phyloP scores from a whole-genome alignment of 2,888 invertebrate genomes.

The Leptopilina myrica region DNA sequence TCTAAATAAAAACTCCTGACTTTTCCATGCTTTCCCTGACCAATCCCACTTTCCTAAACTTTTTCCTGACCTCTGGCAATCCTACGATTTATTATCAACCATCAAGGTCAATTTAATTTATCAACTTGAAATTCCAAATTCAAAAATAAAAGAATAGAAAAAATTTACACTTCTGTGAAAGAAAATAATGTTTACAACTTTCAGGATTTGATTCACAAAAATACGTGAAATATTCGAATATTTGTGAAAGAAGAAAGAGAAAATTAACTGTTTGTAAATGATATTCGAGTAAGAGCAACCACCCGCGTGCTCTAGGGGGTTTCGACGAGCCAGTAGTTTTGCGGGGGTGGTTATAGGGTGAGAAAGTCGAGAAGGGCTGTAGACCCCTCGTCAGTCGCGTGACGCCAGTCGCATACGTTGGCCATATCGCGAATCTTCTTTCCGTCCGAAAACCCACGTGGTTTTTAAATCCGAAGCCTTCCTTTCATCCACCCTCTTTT shows the following conservation, averaged over 20 bases:
- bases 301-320: constrained; percentile 8
- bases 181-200: too few relatives aligned
- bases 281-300: neutral
- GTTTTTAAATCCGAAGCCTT: constrained; percentile 24
- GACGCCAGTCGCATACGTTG: constrained; percentile 64
- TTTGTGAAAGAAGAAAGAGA: neutral
- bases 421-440: constrained; percentile 53
- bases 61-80: too few relatives aligned
- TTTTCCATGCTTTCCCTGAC: too few relatives aligned
- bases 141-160: too few relatives aligned
- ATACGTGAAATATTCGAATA: too few relatives aligned
- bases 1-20: too few relatives aligned
- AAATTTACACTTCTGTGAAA: too few relatives aligned
- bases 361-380: constrained; percentile 63
- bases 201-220: too few relatives aligned
- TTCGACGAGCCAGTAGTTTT: constrained; percentile 16
- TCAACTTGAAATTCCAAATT: too few relatives aligned
- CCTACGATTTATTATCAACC: too few relatives aligned
- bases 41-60: too few relatives aligned
- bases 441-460: constrained; percentile 54
- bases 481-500: neutral
- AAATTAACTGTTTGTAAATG: neutral
- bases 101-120: too few relatives aligned
- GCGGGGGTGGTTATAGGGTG: constrained; percentile 46
- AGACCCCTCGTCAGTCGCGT: constrained; percentile 66